Base-by-base conservation (phyloP, 2,797 vertebrate genomes). In the Pogoniulus pusillus region DNA sequence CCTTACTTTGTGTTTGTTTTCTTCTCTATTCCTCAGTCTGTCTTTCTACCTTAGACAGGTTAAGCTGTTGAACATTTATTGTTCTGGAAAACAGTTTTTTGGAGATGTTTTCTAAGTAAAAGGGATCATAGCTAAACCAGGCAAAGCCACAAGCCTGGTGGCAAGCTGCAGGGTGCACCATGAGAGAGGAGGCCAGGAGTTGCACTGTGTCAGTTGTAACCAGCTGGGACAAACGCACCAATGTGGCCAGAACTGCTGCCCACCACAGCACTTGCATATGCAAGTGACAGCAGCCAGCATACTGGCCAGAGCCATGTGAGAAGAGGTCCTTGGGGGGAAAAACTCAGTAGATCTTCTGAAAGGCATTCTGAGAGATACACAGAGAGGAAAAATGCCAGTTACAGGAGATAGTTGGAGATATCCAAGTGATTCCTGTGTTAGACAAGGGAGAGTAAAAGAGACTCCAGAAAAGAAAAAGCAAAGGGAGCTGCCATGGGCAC, bases 131-230 rank as follows among this genome's bases (percentile, higher is more conserved):
- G 18, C 20, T 45, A n/a, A 7, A 57, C 1, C 20, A 15, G 12
- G 32, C 29, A 62, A 81, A 62, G 43, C 2, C 8, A 71, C 41
- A 5, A 57, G 35, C 2, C 3, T 45, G 34, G 15, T 26, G n/a
- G 7, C 12, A 26, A 83, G 10, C 9, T 62, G 24, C 16, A 12
- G 8, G 6, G 16, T 26, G 14, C 66, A 6, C n/a, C 19, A 26
- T 12, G 23, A 43, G n/a, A 49, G 12, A 63, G 18, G n/a, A 37
- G 23, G 20, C n/a, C 35, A 58, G 2, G 7, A 71, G 26, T 43
- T 1, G 2, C 64, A 51, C 27, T 1, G 2, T 26, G 39, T 4
- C 19, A 32, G 32, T 8, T 6, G 2, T 4, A 53, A 39, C 8
- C 37, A 73, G 37, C 8, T 58, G 43, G 65, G 26, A 76, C 11